Conservation (phyloP, 2,797 vertebrate species). For the Spea hammondii region DNA sequence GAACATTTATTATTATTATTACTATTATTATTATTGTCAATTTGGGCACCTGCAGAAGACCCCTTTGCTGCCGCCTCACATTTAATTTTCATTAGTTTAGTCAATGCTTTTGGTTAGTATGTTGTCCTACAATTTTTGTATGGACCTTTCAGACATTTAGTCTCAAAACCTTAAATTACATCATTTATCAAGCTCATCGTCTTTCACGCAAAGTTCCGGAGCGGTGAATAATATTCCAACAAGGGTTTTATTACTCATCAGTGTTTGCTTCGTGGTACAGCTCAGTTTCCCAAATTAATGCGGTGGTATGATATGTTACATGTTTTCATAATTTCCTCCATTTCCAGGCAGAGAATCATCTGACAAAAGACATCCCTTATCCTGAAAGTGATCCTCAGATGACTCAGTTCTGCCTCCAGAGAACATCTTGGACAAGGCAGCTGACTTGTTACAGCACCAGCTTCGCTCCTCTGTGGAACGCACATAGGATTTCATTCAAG, state of each 20-base stretch:
- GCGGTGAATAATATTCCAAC: not conserved
- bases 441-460: slow-evolving; percentile 4
- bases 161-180: too few relatives aligned
- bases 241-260: not conserved
- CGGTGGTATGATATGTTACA: slow-evolving; percentile 19
- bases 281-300: slow-evolving; percentile 1
- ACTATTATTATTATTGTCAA: too few relatives aligned
- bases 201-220: too few relatives aligned
- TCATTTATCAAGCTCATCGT: too few relatives aligned
- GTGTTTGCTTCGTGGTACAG: not conserved
- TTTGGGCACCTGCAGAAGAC: too few relatives aligned
- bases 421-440: slow-evolving; percentile 28
- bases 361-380: slow-evolving; percentile 41
- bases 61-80: too few relatives aligned
- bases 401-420: slow-evolving; percentile 34
- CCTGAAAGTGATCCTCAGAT: slow-evolving; percentile 41
- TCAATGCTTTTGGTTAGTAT: too few relatives aligned
- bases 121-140: too few relatives aligned
- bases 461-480: slow-evolving; percentile 7
- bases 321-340: slow-evolving; percentile 10
- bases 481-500: slow-evolving; percentile 9
- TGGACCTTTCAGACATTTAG: too few relatives aligned
- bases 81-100: too few relatives aligned
- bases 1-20: too few relatives aligned
- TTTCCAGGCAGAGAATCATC: slow-evolving; percentile 36